Evolutionary conservation across 2,797 vertebrate genomes (phyloP).

Genomic region (Simalia tracyae): DNA sequence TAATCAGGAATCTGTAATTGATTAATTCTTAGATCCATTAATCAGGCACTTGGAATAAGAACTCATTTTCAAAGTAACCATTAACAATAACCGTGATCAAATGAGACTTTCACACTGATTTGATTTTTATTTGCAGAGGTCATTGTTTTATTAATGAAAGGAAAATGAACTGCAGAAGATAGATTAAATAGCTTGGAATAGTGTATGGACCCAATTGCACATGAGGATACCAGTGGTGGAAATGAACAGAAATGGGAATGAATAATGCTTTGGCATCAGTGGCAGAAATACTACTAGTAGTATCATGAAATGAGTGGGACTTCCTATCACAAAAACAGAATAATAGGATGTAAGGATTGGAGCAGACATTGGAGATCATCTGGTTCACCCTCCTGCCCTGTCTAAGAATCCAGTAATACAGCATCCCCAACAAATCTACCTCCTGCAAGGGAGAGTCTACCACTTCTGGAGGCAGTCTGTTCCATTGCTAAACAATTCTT

Average conservation of each 20-base stretch:
- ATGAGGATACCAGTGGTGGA: neutral
- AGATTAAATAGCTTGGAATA: slow-evolving; percentile 33
- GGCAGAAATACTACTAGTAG: neutral
- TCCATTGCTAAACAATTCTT: neutral
- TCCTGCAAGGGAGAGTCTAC: neutral
- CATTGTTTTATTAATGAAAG: slow-evolving; percentile 47
- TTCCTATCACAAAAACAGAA: neutral
- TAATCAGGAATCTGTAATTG: slow-evolving; percentile 45
- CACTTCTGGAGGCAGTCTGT: neutral
- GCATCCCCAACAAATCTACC: neutral
- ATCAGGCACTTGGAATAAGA: slow-evolving; percentile 40
- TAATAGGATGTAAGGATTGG: neutral
- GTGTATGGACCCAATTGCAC: slow-evolving; percentile 10
- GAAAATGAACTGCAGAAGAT: slow-evolving; percentile 45
- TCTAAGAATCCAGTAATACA: neutral
- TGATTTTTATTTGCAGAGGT: slow-evolving; percentile 40
- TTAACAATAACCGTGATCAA: slow-evolving; percentile 38
- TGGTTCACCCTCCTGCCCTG: neutral
- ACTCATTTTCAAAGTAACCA: slow-evolving; percentile 45
- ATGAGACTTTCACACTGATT: slow-evolving; percentile 44
- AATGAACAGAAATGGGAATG: slow-evolving; percentile 12
- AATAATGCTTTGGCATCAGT: neutral
- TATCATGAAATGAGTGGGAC: neutral
- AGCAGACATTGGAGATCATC: neutral
- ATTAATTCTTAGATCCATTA: slow-evolving; percentile 43